Evolutionary conservation across 37 sponge, comb jelly and placozoan species (phyloP), one percentile per base, ranked within the genome.

Genomic region (Agelas oroides): DNA sequence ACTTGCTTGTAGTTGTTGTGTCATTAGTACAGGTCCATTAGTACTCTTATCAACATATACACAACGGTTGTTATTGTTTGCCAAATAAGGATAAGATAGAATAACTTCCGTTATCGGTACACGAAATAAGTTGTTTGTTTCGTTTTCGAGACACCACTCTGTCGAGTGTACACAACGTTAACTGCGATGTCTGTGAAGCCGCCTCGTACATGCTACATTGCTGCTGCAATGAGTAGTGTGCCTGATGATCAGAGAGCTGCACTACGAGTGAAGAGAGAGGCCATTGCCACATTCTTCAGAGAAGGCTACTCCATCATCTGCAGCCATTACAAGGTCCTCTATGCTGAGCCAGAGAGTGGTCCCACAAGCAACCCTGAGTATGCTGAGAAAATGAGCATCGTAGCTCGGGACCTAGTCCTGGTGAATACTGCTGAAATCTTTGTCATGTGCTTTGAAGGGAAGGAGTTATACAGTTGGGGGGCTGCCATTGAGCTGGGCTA

Each of bases 401-500:
- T 61, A 14, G 62, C 62, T 61, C 62, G 62, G 3, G 62, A 61
- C 25, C 62, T 61, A 14, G 14, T 12, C 62, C 62, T 61, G 27
- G 62, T 61, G 25, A 61, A 61, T 61, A 5, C 62, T 23, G 62
- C 62, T 14, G 62, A 61, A 14, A 23, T 61, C 5, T 3, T 61
- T 61, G 62, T 61, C 25, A 5, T 61, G 25, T 61, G 62, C 62
- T 61, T 27, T 25, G 62, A 61, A 25, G 27, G 62, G 5, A 27
- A 12, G 23, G 27, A 61, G 62, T 14, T 61, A 5, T 61, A 61
- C 62, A 61, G 62, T 25, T 61, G 62, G 62, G 62, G 62, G 11
- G 62, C 62, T 27, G 62, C 62, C 25, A 61, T 61, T 27, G 62
- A 61, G 14, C 25, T 61, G 62, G 62, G 62, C 62, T 61, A 61